Conservation (phyloP, 2,113 vertebrate genomes). For the Cynopterus brachyotis region DNA sequence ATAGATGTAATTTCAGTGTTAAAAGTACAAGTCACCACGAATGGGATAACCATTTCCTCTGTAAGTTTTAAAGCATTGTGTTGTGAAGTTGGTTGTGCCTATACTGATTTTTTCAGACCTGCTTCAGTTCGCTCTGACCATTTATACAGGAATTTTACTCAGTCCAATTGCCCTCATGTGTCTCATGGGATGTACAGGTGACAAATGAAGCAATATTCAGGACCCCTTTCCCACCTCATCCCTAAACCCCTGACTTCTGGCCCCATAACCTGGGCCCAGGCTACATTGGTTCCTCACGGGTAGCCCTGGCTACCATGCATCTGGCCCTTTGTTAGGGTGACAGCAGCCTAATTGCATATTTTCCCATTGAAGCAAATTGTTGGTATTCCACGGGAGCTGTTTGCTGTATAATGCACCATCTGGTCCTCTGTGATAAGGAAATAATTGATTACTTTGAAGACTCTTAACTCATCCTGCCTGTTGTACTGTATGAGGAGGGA, state of each 20-base stretch:
- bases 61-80: slow-evolving; percentile 62
- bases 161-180: neutral
- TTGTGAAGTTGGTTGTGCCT: slow-evolving; percentile 47
- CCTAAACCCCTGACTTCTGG: neutral
- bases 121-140: slow-evolving; percentile 51
- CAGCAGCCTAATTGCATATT: slow-evolving; percentile 45
- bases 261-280: neutral
- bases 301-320: neutral
- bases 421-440: slow-evolving; percentile 64
- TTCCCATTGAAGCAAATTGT: slow-evolving; percentile 43
- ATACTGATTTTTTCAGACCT: slow-evolving; percentile 48
- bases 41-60: slow-evolving; percentile 46
- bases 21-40: slow-evolving; percentile 11
- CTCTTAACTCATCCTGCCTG: slow-evolving; percentile 33
- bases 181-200: neutral
- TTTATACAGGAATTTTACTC: neutral
- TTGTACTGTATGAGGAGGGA: neutral
- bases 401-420: slow-evolving; percentile 54
- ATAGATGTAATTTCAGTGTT: slow-evolving; percentile 48
- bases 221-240: neutral
- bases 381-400: slow-evolving; percentile 41
- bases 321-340: slow-evolving; percentile 59
- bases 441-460: slow-evolving; percentile 64
- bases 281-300: neutral
- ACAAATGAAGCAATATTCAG: neutral